Evolutionary conservation across 2,888 invertebrate species (phyloP).

Genomic region (Apamea sordens): DNA sequence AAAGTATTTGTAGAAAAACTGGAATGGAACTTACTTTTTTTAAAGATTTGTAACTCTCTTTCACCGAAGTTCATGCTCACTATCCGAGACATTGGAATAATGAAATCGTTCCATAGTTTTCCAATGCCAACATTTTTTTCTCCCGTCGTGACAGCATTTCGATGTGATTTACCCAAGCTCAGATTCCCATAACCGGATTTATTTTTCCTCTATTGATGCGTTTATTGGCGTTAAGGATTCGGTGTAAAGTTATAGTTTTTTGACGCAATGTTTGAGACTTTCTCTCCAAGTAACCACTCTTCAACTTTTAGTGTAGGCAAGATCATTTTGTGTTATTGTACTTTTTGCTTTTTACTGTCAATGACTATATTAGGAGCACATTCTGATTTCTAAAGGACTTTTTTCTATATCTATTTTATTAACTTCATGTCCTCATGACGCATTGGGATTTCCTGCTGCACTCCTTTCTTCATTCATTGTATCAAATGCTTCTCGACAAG

Average conservation of each 20-base stretch:
- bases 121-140: slow-evolving; percentile 83
- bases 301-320: background rate
- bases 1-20: slow-evolving; percentile 58
- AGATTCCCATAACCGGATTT: slow-evolving; percentile 88
- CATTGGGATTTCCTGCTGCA: slow-evolving; percentile 28
- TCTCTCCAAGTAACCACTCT: slow-evolving; percentile 26
- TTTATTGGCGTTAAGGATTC: slow-evolving; percentile 71
- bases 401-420: background rate
- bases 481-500: slow-evolving; percentile 5
- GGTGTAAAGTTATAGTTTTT: slow-evolving; percentile 50
- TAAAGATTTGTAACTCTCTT: slow-evolving; percentile 70
- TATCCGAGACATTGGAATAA: slow-evolving; percentile 79
- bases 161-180: slow-evolving; percentile 85
- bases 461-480: slow-evolving; percentile 32
- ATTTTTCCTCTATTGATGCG: slow-evolving; percentile 77
- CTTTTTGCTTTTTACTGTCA: background rate
- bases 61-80: slow-evolving; percentile 80
- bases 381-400: background rate
- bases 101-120: slow-evolving; percentile 83
- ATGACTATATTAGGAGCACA: background rate
- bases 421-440: background rate
- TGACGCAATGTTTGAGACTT: slow-evolving; percentile 42
- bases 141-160: slow-evolving; percentile 86
- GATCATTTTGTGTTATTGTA: too few relatives aligned
- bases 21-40: slow-evolving; percentile 57